These are phyloP conservation scores for Chrysaora quinquecirrha DNA, from an alignment of 30 jellyfish, hydroid and myxozoan species.

Conservation along the genomic window DNA sequence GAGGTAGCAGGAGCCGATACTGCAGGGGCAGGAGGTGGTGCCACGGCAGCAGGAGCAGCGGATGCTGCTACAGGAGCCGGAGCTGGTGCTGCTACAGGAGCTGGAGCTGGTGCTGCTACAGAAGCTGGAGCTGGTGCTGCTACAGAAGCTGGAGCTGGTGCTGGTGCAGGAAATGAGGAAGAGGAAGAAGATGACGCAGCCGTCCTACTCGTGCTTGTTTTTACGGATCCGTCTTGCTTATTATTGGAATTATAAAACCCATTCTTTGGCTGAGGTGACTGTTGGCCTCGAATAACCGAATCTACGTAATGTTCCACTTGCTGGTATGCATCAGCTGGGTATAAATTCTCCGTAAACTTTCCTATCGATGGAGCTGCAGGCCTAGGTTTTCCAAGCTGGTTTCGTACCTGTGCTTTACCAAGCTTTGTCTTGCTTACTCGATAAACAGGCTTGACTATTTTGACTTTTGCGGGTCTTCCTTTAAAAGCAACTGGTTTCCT, in stretches of 20 bases:
- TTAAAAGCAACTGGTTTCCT: not conserved
- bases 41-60: conserved; percentile 21
- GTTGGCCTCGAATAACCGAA: conserved; percentile 15
- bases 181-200: conserved; percentile 36
- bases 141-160: conserved; percentile 37
- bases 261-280: not conserved
- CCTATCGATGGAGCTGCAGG: not conserved
- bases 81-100: conserved; percentile 41
- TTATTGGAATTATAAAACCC: not conserved
- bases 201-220: conserved; percentile 29
- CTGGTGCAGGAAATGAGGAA: not conserved
- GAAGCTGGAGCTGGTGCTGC: conserved; percentile 72
- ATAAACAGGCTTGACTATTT: not conserved
- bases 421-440: not conserved
- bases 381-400: conserved; percentile 12
- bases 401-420: conserved; percentile 6
- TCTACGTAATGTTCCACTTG: conserved; percentile 60
- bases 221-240: conserved; percentile 1
- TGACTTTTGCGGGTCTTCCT: not conserved
- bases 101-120: conserved; percentile 34
- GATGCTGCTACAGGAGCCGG: conserved; percentile 45
- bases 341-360: conserved; percentile 18
- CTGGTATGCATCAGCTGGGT: conserved; percentile 52
- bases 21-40: conserved; percentile 38
- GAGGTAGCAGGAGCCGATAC: conserved; percentile 47